A percentile compares a stretch with the other conserved stretches of the same genome.
Evolutionary conservation across 64 coral and sea anemone species (phyloP).

Genomic region (Porites australiensis): DNA sequence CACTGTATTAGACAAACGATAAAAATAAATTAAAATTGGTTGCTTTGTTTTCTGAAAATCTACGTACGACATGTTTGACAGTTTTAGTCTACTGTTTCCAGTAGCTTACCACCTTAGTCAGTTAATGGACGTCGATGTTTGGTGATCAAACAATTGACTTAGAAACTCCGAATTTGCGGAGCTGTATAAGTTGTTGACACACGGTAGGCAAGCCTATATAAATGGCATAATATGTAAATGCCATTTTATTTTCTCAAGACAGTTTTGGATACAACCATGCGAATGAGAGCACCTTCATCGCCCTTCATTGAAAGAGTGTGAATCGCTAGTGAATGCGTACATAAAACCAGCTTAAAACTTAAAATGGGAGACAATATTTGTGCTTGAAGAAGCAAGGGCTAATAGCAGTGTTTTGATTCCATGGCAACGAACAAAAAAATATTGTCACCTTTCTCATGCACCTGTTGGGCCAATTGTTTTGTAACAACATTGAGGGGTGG

Average conservation of each 20-base stretch:
- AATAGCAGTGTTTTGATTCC: neutral
- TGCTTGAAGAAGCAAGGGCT: no score
- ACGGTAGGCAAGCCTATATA: neutral
- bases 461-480: conserved; percentile 17
- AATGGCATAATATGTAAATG: neutral
- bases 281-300: neutral
- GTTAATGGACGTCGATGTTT: neutral
- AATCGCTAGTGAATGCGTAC: neutral
- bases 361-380: neutral
- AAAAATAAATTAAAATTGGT: neutral
- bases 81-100: neutral
- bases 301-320: neutral
- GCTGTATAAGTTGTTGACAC: conserved; percentile 25
- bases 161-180: neutral
- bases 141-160: neutral
- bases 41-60: neutral
- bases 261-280: neutral
- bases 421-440: conserved; percentile 18
- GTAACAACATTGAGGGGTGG: conserved; percentile 1
- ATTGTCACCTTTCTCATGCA: neutral
- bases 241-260: neutral
- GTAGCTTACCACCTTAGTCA: neutral
- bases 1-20: no score
- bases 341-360: neutral
- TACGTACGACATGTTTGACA: neutral